phyloP scores from a whole-genome alignment of 2,888 invertebrate genomes.

The Maniola hyperantus region DNA sequence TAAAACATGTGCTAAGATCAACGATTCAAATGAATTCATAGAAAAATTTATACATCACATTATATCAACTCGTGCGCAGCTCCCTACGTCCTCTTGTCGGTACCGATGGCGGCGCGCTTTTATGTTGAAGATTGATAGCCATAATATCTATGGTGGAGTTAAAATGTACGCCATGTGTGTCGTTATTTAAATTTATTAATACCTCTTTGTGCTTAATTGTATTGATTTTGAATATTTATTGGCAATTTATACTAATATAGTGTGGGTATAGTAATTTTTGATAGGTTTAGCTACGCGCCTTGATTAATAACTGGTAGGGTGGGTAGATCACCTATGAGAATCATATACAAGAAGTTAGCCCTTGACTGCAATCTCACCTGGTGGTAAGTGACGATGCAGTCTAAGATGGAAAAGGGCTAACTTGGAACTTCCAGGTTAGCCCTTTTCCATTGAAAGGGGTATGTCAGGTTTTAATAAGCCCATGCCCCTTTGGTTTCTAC shows the following conservation, averaged over 20 bases:
- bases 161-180: slow-evolving; percentile 21
- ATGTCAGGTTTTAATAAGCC: too few relatives aligned
- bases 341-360: too few relatives aligned
- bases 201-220: slow-evolving; percentile 17
- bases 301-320: too few relatives aligned
- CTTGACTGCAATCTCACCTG: too few relatives aligned
- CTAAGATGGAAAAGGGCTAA: too few relatives aligned
- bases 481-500: too few relatives aligned
- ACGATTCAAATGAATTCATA: slow-evolving; percentile 21
- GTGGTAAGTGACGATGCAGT: too few relatives aligned
- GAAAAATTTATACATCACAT: slow-evolving; percentile 24
- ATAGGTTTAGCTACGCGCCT: background rate
- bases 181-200: slow-evolving; percentile 25
- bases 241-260: background rate
- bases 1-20: slow-evolving; percentile 17
- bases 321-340: too few relatives aligned
- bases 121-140: slow-evolving; percentile 20
- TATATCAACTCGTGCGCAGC: slow-evolving; percentile 16
- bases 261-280: background rate
- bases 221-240: slow-evolving; percentile 20
- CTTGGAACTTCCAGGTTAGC: too few relatives aligned
- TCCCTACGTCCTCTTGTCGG: slow-evolving; percentile 24
- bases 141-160: slow-evolving; percentile 9
- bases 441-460: too few relatives aligned
- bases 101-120: slow-evolving; percentile 16